These are phyloP conservation scores for Whitmania pigra DNA, from an alignment of 1,140 invertebrate genomes.

Conservation along the genomic window DNA sequence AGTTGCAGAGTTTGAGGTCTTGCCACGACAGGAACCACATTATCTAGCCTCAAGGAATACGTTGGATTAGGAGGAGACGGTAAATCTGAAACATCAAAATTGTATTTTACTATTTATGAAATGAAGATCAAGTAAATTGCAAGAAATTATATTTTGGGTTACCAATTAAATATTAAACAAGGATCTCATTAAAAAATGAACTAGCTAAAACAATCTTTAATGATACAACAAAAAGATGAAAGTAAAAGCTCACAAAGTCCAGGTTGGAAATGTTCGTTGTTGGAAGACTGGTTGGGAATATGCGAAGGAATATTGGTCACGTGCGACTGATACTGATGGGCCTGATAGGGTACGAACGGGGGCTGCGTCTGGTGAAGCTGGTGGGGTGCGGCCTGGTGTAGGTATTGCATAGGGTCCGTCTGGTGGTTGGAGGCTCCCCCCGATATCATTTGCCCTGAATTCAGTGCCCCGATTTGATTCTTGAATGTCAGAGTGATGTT, in stretches of 20 bases:
- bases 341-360: slow-evolving; percentile 7
- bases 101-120: not conserved
- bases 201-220: not conserved
- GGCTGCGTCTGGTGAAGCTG: slow-evolving; percentile 23
- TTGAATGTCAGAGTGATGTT: slow-evolving; percentile 79
- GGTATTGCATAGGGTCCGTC: slow-evolving; percentile 21
- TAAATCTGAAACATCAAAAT: slow-evolving; percentile 41
- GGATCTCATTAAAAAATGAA: not conserved
- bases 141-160: not conserved
- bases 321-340: slow-evolving; percentile 1
- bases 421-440: slow-evolving; percentile 18
- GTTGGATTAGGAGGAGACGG: slow-evolving; percentile 68
- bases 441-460: slow-evolving; percentile 33
- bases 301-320: slow-evolving; percentile 27
- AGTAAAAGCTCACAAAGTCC: slow-evolving; percentile 64
- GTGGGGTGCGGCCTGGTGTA: slow-evolving; percentile 16
- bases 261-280: slow-evolving; percentile 45
- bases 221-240: slow-evolving; percentile 41
- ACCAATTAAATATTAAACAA: not conserved
- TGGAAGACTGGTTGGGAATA: slow-evolving; percentile 36
- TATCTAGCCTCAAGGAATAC: slow-evolving; percentile 29
- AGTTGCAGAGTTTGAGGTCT: slow-evolving; percentile 52
- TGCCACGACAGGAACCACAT: slow-evolving; percentile 59
- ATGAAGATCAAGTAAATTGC: not conserved
- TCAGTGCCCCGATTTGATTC: slow-evolving; percentile 52